Evolutionary conservation across 2,888 invertebrate genomes (phyloP).

Genomic region (Tuta absoluta): DNA sequence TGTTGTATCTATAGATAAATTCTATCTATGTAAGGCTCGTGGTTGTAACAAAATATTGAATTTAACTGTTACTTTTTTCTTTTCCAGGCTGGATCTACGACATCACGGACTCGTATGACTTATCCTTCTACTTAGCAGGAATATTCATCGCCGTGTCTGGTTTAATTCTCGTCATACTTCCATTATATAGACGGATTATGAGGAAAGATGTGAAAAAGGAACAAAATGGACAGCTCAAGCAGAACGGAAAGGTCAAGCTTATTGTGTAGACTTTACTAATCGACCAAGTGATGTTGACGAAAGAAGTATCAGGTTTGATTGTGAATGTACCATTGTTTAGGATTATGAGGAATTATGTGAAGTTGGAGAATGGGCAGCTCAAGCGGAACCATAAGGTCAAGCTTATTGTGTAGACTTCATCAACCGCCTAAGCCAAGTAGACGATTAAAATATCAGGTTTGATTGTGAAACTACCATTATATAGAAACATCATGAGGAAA

Average conservation of each 20-base stretch:
- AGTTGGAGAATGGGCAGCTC: too few species aligned
- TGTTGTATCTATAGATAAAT: too few species aligned
- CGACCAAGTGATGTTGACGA: background rate
- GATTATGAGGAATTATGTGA: too few species aligned
- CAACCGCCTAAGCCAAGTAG: too few species aligned
- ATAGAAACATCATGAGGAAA: too few species aligned
- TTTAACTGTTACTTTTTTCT: background rate
- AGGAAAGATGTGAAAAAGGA: conserved; percentile 26
- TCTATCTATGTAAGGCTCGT: too few species aligned
- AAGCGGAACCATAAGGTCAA: too few species aligned
- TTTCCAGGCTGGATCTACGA: conserved; percentile 90
- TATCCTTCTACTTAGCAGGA: conserved; percentile 91
- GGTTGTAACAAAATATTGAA: conserved; percentile 6
- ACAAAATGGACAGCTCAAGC: conserved; percentile 37
- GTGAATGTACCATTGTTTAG: too few species aligned
- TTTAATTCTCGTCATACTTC: conserved; percentile 75
- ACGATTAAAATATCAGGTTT: too few species aligned
- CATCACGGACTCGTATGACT: conserved; percentile 87
- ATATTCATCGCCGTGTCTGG: conserved; percentile 90
- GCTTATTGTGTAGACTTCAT: too few species aligned
- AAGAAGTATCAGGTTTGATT: too few species aligned
- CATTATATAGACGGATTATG: conserved; percentile 43
- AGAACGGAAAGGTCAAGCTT: conserved; percentile 49
- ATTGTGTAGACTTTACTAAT: conserved; percentile 31
- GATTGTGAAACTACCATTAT: too few species aligned